Conservation (phyloP, 2,888 invertebrate species). For the Poecilus cupreus region DNA sequence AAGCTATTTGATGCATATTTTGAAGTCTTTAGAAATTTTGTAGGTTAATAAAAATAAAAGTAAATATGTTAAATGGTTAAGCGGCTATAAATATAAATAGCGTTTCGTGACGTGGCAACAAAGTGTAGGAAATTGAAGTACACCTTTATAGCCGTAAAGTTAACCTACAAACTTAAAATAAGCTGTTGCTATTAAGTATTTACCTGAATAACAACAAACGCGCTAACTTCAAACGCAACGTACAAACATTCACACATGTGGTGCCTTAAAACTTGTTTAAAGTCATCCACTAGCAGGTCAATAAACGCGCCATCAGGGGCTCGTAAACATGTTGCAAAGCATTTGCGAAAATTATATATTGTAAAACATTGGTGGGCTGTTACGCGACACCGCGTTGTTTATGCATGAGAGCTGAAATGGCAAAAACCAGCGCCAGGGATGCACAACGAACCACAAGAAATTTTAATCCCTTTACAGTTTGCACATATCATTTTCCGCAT, state of each 20-base stretch:
- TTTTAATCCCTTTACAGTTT: background rate
- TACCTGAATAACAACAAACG: background rate
- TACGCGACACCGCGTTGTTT: slow-evolving; percentile 20
- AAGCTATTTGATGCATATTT: no score
- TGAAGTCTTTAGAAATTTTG: no score
- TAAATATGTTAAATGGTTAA: no score
- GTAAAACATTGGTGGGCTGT: slow-evolving; percentile 28
- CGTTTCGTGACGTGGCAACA: background rate
- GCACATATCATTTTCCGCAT: no score
- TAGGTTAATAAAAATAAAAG: no score
- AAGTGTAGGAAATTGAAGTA: background rate
- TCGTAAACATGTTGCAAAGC: slow-evolving; percentile 40
- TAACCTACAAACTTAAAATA: background rate
- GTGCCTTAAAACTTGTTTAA: slow-evolving; percentile 26
- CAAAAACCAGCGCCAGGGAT: background rate
- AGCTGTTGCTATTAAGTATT: slow-evolving; percentile 14
- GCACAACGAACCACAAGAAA: background rate
- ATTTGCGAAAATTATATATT: slow-evolving; percentile 41
- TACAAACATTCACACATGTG: background rate
- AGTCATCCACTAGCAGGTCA: slow-evolving; percentile 11
- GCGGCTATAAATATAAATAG: no score
- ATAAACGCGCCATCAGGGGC: slow-evolving; percentile 13
- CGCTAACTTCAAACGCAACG: background rate
- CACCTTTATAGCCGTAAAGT: slow-evolving; percentile 6
- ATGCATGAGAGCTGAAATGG: slow-evolving; percentile 13